Evolutionary conservation across 2,888 invertebrate genomes (phyloP), one percentile per base, ranked within the genome.

Genomic region (Drosophila ochracea): DNA sequence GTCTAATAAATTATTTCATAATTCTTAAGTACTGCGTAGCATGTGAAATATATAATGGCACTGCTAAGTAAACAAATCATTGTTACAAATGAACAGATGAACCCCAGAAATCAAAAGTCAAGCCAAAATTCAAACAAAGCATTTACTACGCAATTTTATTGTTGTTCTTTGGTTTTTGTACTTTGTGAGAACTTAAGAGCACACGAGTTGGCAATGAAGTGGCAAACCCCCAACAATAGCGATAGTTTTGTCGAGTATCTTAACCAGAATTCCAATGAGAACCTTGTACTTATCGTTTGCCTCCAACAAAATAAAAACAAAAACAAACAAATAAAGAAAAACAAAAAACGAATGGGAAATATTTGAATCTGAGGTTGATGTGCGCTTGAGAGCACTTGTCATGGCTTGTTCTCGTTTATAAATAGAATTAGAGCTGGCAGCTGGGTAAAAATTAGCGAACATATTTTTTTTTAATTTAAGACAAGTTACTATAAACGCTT

Each of bases 401-500:
- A 66, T 67, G 52, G 65, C 62, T 57, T 63, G 66, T 53, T 63
- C 31, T 35, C 63, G 62, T 64, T 69, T 79, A 78, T 49, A 82
- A 82, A 81, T 79, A 81, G 73, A 59, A 33, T 21, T 79, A 49
- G 43, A 68, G 53, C 73, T 80, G 59, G 57, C 55, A 57, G 54
- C 58, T 61, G 70, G 70, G n/a, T 28, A 50, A 74, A 61, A 79
- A 80, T 79, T 79, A 80, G 80, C 71, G 67, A 64, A 55, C 37
- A 13, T 25, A n/a, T 68, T 25, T 64, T 33, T 33, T 68, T 79
- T 80, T 82, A 68, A 79, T 80, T 79, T 80, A 79, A 82, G 82
- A 75, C 80, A 80, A 82, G 80, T 82, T 80, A 75, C 82, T 79
- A 71, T 80, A 80, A 75, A 68, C 80, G 80, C 71, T 79, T 75